phyloP scores from a whole-genome alignment of 1,140 invertebrate species.

The Epicauta chinensis region DNA sequence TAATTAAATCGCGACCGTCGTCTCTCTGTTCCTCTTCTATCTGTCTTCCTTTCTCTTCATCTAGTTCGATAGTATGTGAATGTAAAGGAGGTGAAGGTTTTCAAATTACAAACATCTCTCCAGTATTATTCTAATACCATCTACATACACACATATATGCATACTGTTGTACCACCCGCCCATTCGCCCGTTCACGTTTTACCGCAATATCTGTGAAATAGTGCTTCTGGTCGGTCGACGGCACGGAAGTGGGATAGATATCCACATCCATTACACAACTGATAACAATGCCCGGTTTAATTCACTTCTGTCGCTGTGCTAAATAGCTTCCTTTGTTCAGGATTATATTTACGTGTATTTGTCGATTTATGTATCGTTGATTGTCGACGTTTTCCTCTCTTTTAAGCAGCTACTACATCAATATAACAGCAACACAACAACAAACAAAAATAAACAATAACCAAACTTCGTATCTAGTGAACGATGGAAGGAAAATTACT shows the following conservation, averaged over 20 bases:
- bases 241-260: slow-evolving; percentile 30
- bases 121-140: too few species aligned
- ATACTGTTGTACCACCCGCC: not conserved
- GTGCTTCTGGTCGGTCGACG: slow-evolving; percentile 24
- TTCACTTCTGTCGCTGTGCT: slow-evolving; percentile 25
- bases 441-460: too few species aligned
- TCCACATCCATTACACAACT: slow-evolving; percentile 32
- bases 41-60: too few species aligned
- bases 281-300: slow-evolving; percentile 32
- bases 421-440: too few species aligned
- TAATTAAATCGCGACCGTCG: slow-evolving; percentile 25
- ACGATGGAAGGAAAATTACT: too few species aligned
- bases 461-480: too few species aligned
- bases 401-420: too few species aligned
- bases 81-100: too few species aligned
- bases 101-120: too few species aligned
- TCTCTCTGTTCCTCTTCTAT: too few species aligned
- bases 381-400: slow-evolving; percentile 5
- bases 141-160: too few species aligned
- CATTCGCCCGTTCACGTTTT: slow-evolving; percentile 5
- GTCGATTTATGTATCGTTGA: slow-evolving; percentile 19
- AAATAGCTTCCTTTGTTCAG: slow-evolving; percentile 31
- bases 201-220: slow-evolving; percentile 32
- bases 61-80: too few species aligned
- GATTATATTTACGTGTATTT: slow-evolving; percentile 23